Percentiles rank a stretch among this genome's conserved stretches.
phyloP scores from a whole-genome alignment of 2,888 invertebrate species.

The Patella caerulea region DNA sequence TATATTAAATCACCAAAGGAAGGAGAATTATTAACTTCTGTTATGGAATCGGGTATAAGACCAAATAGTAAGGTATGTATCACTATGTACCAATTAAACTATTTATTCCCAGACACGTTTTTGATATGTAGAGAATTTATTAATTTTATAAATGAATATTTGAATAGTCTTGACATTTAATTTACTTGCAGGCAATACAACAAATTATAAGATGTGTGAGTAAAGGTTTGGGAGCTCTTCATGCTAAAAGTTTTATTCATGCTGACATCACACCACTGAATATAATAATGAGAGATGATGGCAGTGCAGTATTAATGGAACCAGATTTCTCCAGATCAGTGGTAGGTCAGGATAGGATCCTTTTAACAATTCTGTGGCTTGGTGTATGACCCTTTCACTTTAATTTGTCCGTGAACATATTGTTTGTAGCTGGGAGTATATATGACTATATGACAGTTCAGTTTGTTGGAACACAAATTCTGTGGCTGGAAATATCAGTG shows the following conservation, averaged over 20 bases:
- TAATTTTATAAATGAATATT: neutral
- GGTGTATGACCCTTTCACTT: no score
- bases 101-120: neutral
- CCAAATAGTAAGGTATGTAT: constrained; percentile 33
- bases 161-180: neutral
- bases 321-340: constrained; percentile 57
- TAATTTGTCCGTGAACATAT: no score
- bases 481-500: no score
- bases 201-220: constrained; percentile 40
- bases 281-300: constrained; percentile 46
- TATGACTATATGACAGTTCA: no score
- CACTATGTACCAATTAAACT: neutral
- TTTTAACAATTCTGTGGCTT: no score
- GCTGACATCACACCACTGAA: constrained; percentile 57
- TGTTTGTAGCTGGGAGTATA: no score
- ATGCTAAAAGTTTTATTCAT: constrained; percentile 51
- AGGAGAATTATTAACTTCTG: constrained; percentile 42
- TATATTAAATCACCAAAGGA: constrained; percentile 46
- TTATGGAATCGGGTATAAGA: constrained; percentile 34
- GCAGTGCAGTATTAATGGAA: constrained; percentile 42
- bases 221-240: constrained; percentile 44
- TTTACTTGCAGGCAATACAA: constrained; percentile 39
- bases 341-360: constrained; percentile 40
- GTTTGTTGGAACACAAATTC: no score
- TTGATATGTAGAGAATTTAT: neutral